phyloP scores from a whole-genome alignment of 1,140 invertebrate genomes.

The Magallana angulata region DNA sequence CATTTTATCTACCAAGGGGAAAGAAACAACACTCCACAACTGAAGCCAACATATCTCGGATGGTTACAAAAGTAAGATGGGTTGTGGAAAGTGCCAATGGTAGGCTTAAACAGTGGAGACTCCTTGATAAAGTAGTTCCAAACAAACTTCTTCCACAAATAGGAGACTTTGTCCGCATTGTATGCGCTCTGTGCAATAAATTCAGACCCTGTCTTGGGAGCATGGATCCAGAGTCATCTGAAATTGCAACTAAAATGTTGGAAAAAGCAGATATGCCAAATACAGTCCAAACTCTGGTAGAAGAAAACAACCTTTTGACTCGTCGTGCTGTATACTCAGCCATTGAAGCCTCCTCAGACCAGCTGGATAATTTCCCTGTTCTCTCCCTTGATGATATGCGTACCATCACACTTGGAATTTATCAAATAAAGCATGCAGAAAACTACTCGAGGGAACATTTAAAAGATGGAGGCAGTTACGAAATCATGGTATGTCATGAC shows the following conservation, averaged over 20 bases:
- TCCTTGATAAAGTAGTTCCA: constrained; percentile 3
- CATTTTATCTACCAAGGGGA: not conserved
- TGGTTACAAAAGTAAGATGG: not conserved
- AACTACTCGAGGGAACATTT: constrained; percentile 37
- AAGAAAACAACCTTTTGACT: constrained; percentile 21
- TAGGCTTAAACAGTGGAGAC: constrained; percentile 20
- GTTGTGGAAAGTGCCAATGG: not conserved
- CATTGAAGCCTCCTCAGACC: too few species aligned
- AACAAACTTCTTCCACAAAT: not conserved
- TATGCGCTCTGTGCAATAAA: too few species aligned
- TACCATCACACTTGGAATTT: constrained; percentile 35
- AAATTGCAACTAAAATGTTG: not conserved
- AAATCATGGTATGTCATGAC: not conserved
- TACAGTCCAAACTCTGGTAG: not conserved
- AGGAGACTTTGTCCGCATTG: not conserved
- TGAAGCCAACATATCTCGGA: not conserved
- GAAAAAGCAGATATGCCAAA: not conserved
- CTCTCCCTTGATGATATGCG: constrained; percentile 33
- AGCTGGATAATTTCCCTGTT: constrained; percentile 20
- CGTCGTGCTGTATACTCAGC: not conserved
- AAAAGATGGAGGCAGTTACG: constrained; percentile 35
- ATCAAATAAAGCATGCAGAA: constrained; percentile 44
- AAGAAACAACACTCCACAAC: not conserved
- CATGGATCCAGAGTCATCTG: too few species aligned
- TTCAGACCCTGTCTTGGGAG: too few species aligned